Conservation (phyloP, 2,797 vertebrate genomes). For the Menidia menidia region DNA sequence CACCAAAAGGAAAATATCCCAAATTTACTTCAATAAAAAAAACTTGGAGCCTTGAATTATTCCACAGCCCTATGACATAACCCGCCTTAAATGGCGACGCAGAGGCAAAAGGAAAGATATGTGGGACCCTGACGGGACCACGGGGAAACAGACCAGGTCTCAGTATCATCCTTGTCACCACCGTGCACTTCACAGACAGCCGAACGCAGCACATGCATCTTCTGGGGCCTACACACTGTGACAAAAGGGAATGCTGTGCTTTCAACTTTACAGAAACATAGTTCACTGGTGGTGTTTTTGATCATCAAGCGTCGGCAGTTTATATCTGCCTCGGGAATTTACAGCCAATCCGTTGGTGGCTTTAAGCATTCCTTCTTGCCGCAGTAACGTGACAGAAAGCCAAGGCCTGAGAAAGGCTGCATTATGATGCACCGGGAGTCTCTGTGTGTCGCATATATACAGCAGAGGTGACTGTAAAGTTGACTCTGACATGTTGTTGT, state of each 20-base stretch:
- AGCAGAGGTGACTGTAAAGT: not conserved
- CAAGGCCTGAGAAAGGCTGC: not conserved
- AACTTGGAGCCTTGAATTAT: not conserved
- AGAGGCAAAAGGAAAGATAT: not conserved
- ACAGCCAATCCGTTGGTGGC: not conserved
- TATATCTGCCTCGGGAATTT: not conserved
- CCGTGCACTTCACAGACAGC: not conserved
- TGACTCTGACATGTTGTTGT: not conserved
- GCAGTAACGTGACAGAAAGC: not conserved
- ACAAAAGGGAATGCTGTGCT: not conserved
- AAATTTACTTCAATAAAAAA: not conserved
- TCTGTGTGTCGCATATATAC: not conserved
- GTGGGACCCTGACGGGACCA: not conserved
- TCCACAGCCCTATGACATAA: not conserved
- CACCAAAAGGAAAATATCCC: not conserved
- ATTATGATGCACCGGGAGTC: not conserved
- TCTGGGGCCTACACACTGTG: not conserved
- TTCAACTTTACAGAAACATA: slow-evolving; percentile 4
- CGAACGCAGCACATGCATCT: not conserved
- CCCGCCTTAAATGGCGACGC: not conserved
- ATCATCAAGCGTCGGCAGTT: slow-evolving; percentile 7
- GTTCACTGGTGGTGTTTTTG: slow-evolving; percentile 6
- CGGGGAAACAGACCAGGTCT: not conserved
- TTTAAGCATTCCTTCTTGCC: not conserved
- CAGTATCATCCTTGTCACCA: not conserved